Percentiles rank a stretch among this genome's conserved stretches.
These are phyloP conservation scores for Cecidostiba fungosa DNA, from an alignment of 2,888 invertebrate species.

Conservation along the genomic window DNA sequence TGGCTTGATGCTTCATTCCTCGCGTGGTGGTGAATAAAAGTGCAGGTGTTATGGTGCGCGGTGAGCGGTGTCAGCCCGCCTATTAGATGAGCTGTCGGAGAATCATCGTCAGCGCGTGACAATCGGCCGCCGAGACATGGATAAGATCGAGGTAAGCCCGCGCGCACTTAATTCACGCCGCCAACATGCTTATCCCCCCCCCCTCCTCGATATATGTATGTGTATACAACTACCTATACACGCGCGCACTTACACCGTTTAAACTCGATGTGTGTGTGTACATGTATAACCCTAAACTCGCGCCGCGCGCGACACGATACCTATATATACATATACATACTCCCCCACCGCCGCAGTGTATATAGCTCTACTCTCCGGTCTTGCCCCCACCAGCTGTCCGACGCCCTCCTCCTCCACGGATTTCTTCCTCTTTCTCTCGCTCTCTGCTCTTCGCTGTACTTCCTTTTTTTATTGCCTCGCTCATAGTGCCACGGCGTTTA, in stretches of 20 bases:
- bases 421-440: slow-evolving; percentile 44
- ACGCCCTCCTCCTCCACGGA: slow-evolving; percentile 55
- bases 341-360: slow-evolving; percentile 36
- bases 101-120: slow-evolving; percentile 73
- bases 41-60: background rate
- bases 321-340: background rate
- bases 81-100: slow-evolving; percentile 49
- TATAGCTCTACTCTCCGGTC: slow-evolving; percentile 10
- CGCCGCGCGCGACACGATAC: slow-evolving; percentile 50
- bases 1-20: background rate
- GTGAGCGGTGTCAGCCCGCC: slow-evolving; percentile 24
- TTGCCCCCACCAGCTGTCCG: slow-evolving; percentile 39
- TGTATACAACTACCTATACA: no score
- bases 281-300: slow-evolving; percentile 54
- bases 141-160: slow-evolving; percentile 79
- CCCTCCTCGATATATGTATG: background rate
- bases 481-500: slow-evolving; percentile 43
- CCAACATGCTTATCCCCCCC: background rate
- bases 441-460: slow-evolving; percentile 42
- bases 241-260: background rate
- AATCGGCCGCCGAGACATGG: slow-evolving; percentile 76
- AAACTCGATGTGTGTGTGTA: background rate
- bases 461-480: slow-evolving; percentile 48
- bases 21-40: background rate
- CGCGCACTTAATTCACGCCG: background rate